Evolutionary conservation across 2,888 invertebrate genomes (phyloP), one percentile per base, ranked within the genome.

Genomic region (Eupithecia pulchellata): DNA sequence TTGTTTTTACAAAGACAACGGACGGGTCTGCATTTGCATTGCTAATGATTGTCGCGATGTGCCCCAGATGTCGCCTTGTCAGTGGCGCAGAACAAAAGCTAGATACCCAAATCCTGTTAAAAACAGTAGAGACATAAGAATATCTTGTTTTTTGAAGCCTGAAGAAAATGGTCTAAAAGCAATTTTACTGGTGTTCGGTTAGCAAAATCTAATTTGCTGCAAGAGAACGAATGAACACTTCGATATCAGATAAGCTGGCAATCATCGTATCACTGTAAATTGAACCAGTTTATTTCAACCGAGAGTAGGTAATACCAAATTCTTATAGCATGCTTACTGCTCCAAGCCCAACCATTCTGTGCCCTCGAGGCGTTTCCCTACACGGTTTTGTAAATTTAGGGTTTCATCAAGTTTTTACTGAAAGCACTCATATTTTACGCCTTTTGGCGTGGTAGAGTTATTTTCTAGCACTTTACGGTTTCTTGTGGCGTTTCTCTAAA

Each of bases 11-110:
- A 70, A 73, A 80, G 81, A 79, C 76, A 71, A 68, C 71, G 75
- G 72, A 72, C 71, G 78, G 75, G 68, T 68, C 66, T 74, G 73
- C 75, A 84, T 85, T 81, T 82, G 85, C 82, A 85, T 80, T 85
- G 84, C 85, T 84, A 85, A 85, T 85, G 74, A 65, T 69, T 70
- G 64, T 64, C 61, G 72, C 67, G 76, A 73, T 74, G 74, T 66
- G 72, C 66, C 66, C 70, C 85, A 85, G 84, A 84, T 83, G 85
- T 73, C 79, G 79, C 73, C 76, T 81, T 81, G 85, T 82, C 77
- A 68, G 67, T 74, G 55, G 32, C 69, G 65, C 72, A 68, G 68
- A 58, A 69, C 42, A 62, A 61, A 36, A 29, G 29, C 17, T 57
- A 25, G 34, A 61, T 6, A 11, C 61, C 61, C 9, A 32, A 34